Evolutionary conservation across 2,797 vertebrate species (phyloP), one percentile per base, ranked within the genome.

Genomic region (Podarcis lilfordi): DNA sequence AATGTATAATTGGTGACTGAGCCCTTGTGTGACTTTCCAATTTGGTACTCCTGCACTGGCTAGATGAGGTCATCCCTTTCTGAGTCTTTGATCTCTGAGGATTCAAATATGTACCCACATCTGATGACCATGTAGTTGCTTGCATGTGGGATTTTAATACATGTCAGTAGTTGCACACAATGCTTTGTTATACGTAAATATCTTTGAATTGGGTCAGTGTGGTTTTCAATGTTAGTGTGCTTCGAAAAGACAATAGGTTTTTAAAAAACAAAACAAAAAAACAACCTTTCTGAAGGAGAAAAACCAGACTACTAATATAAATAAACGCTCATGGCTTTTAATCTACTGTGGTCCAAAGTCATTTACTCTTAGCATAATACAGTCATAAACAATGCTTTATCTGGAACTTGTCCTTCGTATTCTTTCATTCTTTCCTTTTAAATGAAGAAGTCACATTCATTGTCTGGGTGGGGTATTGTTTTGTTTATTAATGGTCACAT

Each of bases 281-380:
- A 27, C 23, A 32, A 66, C 32, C 17, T 43, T 8, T 78, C 21
- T 35, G 40, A 79, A 86, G 61, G 40, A 86, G 50, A 35, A 40
- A 79, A 50, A 23, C 3, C 25, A 68, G 17, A 11, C 37, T 29
- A 43, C 64, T 92, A 81, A 89, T 78, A 82, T 92, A 96, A 95
- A 96, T 92, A 96, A 95, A 95, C 84, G 94, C 94, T 72, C 88
- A 94, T 85, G 92, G 95, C 91, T 94, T 95, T 96, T 96, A 95
- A 95, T 96, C 95, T 94, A 93, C 89, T 95, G 86, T 91, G 91
- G 95, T 96, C 93, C 88, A 86, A 87, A 95, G 88, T 92, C 89
- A 94, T 95, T 93, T 91, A 96, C 94, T 94, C 91, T 91, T 92
- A 90, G 66, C 93, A 82, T 91, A 93, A 91, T 94, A 94, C 91